These are phyloP conservation scores for Drepana arcuata DNA, from an alignment of 1,140 invertebrate species.

Conservation along the genomic window DNA sequence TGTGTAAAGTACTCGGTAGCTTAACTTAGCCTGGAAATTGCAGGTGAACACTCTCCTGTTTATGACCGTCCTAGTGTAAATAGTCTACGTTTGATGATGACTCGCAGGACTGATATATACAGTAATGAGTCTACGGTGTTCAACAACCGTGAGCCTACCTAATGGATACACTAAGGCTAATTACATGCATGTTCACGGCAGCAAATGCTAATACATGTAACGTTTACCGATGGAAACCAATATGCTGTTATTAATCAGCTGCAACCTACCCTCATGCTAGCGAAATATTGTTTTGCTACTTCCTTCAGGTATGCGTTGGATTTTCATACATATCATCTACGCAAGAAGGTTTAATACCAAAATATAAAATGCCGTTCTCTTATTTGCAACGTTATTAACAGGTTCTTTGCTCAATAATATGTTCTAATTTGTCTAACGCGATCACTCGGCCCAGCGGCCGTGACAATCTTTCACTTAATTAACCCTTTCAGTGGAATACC, in stretches of 20 bases:
- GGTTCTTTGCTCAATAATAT: slow-evolving; percentile 57
- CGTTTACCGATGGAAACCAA: slow-evolving; percentile 13
- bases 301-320: too few relatives aligned
- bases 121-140: too few relatives aligned
- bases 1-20: too few relatives aligned
- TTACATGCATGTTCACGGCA: not conserved
- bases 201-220: too few relatives aligned
- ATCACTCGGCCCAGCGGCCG: slow-evolving; percentile 42
- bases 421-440: slow-evolving; percentile 61
- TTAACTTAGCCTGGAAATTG: too few relatives aligned
- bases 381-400: slow-evolving; percentile 29
- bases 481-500: slow-evolving; percentile 49
- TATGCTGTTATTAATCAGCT: slow-evolving; percentile 15
- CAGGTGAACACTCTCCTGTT: too few relatives aligned
- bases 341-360: not conserved
- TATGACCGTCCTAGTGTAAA: too few relatives aligned
- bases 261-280: slow-evolving; percentile 1
- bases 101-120: too few relatives aligned
- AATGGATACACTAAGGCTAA: too few relatives aligned
- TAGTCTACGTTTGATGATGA: too few relatives aligned
- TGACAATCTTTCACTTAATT: slow-evolving; percentile 63
- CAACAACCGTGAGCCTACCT: too few relatives aligned
- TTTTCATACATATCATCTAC: not conserved
- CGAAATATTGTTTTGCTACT: not conserved
- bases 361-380: slow-evolving; percentile 6